Base-by-base conservation (phyloP, 2,113 vertebrate genomes). In the Telmatochromis sp. region DNA sequence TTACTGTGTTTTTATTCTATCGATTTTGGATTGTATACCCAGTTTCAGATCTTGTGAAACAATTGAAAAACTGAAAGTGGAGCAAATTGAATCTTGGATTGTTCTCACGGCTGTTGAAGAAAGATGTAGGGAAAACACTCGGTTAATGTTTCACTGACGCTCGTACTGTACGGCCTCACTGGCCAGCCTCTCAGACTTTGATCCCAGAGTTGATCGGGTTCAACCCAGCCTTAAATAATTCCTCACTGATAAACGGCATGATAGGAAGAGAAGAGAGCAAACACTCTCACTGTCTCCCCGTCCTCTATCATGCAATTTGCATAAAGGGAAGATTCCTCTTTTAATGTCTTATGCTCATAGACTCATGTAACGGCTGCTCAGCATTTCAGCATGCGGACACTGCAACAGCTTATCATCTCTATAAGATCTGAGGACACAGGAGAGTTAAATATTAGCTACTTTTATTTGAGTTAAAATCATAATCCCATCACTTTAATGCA, bases 161-260 rank as follows among this genome's bases (percentile, higher is more conserved):
- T 19, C 10, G 5, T 23, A 57, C 90, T 85, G 88, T 86, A 80
- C n/a, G 4, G 31, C 83, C 33, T 86, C 57, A 51, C 88, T 85
- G 21, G 6, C 33, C 86, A 45, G 15, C 80, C 75, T 88, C 51
- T 82, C 82, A 94, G 94, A 95, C 95, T 95, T 95, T 95, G 95
- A 93, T 93, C 93, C 57, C 7, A 14, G 35, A 84, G 87, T 83
- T 93, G 26, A 93, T 19, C 13, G 42, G 68, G 91, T 89, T 90
- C 88, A 93, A 81, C 80, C 54, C 28, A 88, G 87, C 90, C 85
- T 54, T 88, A 89, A 88, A 51, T 80, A 88, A 90, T 87, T 84
- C 53, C 82, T 55, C 57, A 14, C 82, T 88, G 89, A 93, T 91
- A 91, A 88, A 90, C 83, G 53, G 83, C 23, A 26, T 7, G 55